A percentile compares a stretch with the other conserved stretches of the same genome.
phyloP scores from a whole-genome alignment of 2,888 invertebrate genomes.

The Caenorhabditis virilis region DNA sequence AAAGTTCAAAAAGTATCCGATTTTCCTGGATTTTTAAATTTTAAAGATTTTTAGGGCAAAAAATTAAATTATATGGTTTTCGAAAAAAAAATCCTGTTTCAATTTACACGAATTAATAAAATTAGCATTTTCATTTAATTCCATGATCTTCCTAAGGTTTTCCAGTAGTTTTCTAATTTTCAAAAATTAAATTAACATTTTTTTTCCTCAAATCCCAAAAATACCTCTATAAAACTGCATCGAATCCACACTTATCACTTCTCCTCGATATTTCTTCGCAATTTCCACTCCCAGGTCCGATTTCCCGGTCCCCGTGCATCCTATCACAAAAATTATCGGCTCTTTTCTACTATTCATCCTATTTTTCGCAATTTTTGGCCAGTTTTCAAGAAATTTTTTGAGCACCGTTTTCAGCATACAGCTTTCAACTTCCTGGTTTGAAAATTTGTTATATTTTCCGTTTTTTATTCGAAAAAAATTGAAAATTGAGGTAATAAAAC shows the following conservation, averaged over 20 bases:
- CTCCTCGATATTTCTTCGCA: slow-evolving; percentile 74
- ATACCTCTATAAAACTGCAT: slow-evolving; percentile 97
- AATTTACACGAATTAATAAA: background rate
- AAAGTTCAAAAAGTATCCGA: too few relatives aligned
- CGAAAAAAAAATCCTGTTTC: background rate
- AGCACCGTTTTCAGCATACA: too few relatives aligned
- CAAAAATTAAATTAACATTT: slow-evolving; percentile 3
- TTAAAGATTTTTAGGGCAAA: background rate
- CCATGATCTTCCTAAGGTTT: too few relatives aligned
- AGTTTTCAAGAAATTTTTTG: background rate
- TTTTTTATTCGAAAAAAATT: slow-evolving; percentile 5
- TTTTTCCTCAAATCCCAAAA: background rate
- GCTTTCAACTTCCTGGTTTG: background rate
- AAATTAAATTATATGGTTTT: background rate
- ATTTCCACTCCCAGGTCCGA: slow-evolving; percentile 91
- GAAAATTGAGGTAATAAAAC: slow-evolving; percentile 4
- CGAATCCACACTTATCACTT: slow-evolving; percentile 91
- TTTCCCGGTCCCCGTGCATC: slow-evolving; percentile 95
- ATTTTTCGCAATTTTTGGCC: background rate
- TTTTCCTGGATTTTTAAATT: too few relatives aligned
- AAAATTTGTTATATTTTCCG: background rate
- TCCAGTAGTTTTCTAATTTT: slow-evolving; percentile 5
- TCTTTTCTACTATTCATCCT: slow-evolving; percentile 7
- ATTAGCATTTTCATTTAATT: too few relatives aligned
- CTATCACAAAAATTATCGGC: slow-evolving; percentile 81